Conservation (phyloP, 2,888 invertebrate species). For the Volucella inanis region DNA sequence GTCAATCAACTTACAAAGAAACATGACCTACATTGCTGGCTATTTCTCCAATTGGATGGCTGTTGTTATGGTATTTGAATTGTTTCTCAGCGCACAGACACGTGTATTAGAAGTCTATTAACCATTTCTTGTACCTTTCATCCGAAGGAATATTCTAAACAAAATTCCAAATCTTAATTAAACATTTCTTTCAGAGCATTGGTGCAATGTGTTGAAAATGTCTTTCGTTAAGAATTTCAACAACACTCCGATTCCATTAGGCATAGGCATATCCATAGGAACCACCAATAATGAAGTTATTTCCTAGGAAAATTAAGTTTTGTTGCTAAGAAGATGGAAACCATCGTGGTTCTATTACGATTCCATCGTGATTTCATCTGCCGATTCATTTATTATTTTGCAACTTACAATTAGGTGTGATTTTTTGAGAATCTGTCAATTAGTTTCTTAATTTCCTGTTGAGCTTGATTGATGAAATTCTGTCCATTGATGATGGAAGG, state of each 20-base stretch:
- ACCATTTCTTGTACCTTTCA: constrained; percentile 61
- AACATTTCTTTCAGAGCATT: constrained; percentile 21
- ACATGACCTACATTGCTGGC: constrained; percentile 61
- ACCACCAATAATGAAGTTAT: constrained; percentile 50
- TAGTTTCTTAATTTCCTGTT: constrained; percentile 58
- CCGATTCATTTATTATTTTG: constrained; percentile 53
- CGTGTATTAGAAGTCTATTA: constrained; percentile 34
- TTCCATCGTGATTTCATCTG: neutral
- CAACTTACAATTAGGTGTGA: constrained; percentile 15
- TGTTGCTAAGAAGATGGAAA: neutral
- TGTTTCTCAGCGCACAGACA: neutral
- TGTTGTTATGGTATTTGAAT: constrained; percentile 9
- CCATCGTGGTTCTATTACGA: neutral
- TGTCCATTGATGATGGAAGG: constrained; percentile 17
- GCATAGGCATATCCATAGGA: neutral
- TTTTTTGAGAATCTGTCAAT: constrained; percentile 47
- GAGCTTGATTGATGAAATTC: constrained; percentile 42
- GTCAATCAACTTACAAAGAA: constrained; percentile 66
- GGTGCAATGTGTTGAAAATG: constrained; percentile 50
- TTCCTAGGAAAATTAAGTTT: constrained; percentile 45
- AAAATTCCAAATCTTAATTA: constrained; percentile 59
- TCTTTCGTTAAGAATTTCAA: constrained; percentile 57
- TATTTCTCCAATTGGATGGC: constrained; percentile 59
- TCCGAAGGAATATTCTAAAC: constrained; percentile 56
- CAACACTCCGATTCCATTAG: constrained; percentile 58